Conservation (phyloP, 2,888 invertebrate genomes). For the Cybosia mesomella region DNA sequence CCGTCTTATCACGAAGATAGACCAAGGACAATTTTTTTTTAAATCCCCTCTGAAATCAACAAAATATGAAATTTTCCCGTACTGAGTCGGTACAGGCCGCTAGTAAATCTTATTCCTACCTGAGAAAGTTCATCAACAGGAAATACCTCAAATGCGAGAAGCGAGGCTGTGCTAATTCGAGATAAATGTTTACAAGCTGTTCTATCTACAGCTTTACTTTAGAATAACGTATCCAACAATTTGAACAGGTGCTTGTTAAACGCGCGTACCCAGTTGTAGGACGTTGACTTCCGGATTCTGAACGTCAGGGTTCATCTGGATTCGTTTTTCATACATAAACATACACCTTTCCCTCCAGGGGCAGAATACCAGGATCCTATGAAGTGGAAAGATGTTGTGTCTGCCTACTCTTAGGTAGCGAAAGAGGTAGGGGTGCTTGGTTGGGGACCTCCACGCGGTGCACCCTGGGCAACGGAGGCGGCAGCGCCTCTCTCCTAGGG, state of each 20-base stretch:
- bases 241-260: background rate
- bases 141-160: conserved; percentile 41
- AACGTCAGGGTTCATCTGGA: background rate
- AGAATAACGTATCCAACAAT: background rate
- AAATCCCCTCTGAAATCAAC: too few relatives aligned
- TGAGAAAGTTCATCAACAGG: conserved; percentile 38
- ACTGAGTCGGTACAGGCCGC: background rate
- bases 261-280: conserved; percentile 4
- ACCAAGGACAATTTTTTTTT: too few relatives aligned
- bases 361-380: too few relatives aligned
- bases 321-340: background rate
- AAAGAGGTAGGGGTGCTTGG: too few relatives aligned
- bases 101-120: conserved; percentile 7
- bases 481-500: too few relatives aligned
- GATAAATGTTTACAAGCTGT: background rate
- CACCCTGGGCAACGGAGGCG: too few relatives aligned
- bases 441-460: too few relatives aligned
- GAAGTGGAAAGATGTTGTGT: background rate
- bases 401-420: too few relatives aligned
- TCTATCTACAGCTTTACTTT: background rate
- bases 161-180: conserved; percentile 35
- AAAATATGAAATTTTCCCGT: background rate
- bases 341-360: background rate
- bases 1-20: too few relatives aligned
- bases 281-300: conserved; percentile 6